Conservation (phyloP, 2,113 vertebrate species). For the Lampris incognitus region DNA sequence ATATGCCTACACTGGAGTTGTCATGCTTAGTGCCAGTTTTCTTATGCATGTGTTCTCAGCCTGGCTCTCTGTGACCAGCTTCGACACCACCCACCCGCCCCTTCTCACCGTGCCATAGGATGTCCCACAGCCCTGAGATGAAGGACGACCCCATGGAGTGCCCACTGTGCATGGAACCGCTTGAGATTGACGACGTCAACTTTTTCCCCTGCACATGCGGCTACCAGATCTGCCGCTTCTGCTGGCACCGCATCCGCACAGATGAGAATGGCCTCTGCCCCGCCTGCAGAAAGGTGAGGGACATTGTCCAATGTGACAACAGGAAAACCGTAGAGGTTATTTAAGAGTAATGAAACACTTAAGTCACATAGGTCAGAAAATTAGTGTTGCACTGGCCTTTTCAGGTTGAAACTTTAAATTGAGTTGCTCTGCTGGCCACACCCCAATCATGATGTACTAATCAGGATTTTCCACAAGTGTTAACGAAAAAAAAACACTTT, state of each 20-base stretch:
- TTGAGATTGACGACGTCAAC: constrained; percentile 99
- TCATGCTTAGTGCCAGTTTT: background rate
- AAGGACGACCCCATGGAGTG: constrained; percentile 99
- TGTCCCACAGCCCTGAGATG: constrained; percentile 98
- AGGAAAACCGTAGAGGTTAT: background rate
- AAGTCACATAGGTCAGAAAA: no score
- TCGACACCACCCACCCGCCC: constrained; percentile 54
- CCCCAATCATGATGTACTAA: no score
- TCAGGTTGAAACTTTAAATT: no score
- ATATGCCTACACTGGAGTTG: background rate
- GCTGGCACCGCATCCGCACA: constrained; percentile 99
- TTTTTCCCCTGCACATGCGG: constrained; percentile 99
- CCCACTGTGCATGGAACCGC: constrained; percentile 98
- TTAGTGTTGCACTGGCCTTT: no score
- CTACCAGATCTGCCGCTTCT: constrained; percentile 99
- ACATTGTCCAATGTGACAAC: background rate
- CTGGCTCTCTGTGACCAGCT: constrained; percentile 63
- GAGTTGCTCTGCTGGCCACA: no score
- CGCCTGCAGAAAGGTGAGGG: constrained; percentile 96
- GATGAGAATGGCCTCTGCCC: constrained; percentile 99
- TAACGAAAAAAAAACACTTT: no score
- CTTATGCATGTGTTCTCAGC: constrained; percentile 42
- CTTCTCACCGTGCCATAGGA: constrained; percentile 77
- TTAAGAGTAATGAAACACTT: no score
- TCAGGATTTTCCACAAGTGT: no score